Evolutionary conservation across 2,888 invertebrate genomes (phyloP), one percentile per base, ranked within the genome.

Genomic region (Lysandra bellargus): DNA sequence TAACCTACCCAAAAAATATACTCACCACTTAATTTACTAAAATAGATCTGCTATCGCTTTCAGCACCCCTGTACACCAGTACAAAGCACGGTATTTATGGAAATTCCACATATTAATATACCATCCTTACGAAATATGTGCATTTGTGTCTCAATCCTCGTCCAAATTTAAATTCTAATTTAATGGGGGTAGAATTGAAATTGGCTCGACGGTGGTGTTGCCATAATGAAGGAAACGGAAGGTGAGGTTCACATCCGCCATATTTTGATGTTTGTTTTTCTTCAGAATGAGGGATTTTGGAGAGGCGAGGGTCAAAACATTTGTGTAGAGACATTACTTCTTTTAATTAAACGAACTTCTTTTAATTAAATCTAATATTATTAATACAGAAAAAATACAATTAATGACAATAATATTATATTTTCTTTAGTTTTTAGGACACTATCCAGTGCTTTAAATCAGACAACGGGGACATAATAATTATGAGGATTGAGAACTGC

Each of bases 191-290:
- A 76, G 33, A 49, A 64, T 72, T 72, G 37, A 53, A 64, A 76
- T 74, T 75, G 12, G 75, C 40, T 74, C 12, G 2, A 33, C 1
- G 1, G 14, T 33, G 17, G 75, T 79, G 17, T 61, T 79, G 79
- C 79, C 61, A 64, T 79, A 79, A 75, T 76, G 80, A 79, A 86
- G 88, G 89, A 89, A 89, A 81, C 88, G 88, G 88, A 89, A 89
- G 89, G 88, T 87, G 83, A 84, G 83, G 89, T 88, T 89, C 84
- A 88, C 83, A 83, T 87, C 88, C 87, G 87, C 85, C 87, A 86
- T n/a, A n/a, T n/a, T 88, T 85, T 84, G 81, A 82, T 81, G 80
- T 85, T 86, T 86, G 84, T 84, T 82, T 84, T 83, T 82, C 83
- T 84, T 83, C 81, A 82, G 81, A 84, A 84, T 83, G 84, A 76